A percentile compares a stretch with the other conserved stretches of the same genome.
Conservation (phyloP, 1,140 invertebrate species). For the Bathynomus jamesi region DNA sequence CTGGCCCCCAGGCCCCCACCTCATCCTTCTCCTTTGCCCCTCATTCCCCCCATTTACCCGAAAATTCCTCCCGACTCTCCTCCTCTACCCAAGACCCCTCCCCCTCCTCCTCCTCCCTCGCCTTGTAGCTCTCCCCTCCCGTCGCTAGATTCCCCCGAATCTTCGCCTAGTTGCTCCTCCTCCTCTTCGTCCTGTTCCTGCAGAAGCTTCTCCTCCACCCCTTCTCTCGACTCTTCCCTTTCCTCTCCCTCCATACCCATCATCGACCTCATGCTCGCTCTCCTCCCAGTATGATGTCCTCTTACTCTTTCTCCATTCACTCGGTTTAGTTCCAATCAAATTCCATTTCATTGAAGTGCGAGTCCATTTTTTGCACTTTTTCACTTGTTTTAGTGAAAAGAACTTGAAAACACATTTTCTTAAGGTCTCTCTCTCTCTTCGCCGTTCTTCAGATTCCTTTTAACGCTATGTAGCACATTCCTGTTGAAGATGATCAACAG, state of each 20-base stretch:
- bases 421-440: neutral
- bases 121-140: neutral
- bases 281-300: constrained; percentile 26
- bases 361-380: too few relatives aligned
- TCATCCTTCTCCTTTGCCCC: neutral
- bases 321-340: too few relatives aligned
- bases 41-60: neutral
- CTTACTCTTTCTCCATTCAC: neutral
- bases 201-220: constrained; percentile 21
- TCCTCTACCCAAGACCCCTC: constrained; percentile 4
- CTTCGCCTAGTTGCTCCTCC: neutral
- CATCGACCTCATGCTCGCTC: constrained; percentile 37
- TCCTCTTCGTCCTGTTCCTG: neutral
- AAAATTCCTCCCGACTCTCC: neutral
- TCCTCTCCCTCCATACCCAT: constrained; percentile 34
- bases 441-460: neutral
- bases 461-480: neutral
- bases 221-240: constrained; percentile 27
- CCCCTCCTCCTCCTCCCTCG: constrained; percentile 2
- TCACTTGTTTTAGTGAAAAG: neutral
- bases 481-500: neutral
- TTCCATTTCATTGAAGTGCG: too few relatives aligned
- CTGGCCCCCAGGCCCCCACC: neutral
- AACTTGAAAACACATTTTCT: neutral
- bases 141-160: neutral